These are phyloP conservation scores for Cyrtorhinus lividipennis DNA, from an alignment of 1,140 invertebrate genomes.

Conservation along the genomic window DNA sequence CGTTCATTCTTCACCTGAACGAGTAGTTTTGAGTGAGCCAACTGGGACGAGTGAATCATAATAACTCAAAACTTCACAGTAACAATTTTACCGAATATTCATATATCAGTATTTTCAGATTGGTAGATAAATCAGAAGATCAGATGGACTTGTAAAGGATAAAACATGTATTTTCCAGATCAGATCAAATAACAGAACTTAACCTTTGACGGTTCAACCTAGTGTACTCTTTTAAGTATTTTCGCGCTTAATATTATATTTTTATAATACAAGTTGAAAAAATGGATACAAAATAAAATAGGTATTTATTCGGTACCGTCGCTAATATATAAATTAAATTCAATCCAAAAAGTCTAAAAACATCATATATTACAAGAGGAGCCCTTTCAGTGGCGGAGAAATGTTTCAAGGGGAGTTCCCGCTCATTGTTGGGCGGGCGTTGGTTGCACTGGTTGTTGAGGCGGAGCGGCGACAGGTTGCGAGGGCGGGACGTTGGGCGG, in stretches of 20 bases:
- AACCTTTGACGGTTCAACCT: not conserved
- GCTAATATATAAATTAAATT: no score
- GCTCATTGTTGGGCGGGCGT: not conserved
- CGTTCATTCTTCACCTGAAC: no score
- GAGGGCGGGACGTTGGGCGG: conserved; percentile 18
- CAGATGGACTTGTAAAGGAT: no score
- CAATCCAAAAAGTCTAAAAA: not conserved
- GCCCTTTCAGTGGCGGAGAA: not conserved
- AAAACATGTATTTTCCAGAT: not conserved
- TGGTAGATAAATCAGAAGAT: no score
- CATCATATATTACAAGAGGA: not conserved
- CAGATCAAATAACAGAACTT: not conserved
- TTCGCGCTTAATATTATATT: not conserved
- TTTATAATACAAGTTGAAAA: not conserved
- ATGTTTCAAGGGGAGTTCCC: not conserved
- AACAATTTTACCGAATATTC: no score
- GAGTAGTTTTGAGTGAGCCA: no score
- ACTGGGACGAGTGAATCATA: no score
- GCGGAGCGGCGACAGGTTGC: not conserved
- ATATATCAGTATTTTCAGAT: no score
- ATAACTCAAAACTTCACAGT: no score
- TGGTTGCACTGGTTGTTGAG: not conserved
- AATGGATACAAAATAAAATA: not conserved
- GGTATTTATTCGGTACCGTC: not conserved
- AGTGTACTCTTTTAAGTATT: not conserved